Conservation (phyloP, 1,140 invertebrate species). For the Ylistrum balloti region DNA sequence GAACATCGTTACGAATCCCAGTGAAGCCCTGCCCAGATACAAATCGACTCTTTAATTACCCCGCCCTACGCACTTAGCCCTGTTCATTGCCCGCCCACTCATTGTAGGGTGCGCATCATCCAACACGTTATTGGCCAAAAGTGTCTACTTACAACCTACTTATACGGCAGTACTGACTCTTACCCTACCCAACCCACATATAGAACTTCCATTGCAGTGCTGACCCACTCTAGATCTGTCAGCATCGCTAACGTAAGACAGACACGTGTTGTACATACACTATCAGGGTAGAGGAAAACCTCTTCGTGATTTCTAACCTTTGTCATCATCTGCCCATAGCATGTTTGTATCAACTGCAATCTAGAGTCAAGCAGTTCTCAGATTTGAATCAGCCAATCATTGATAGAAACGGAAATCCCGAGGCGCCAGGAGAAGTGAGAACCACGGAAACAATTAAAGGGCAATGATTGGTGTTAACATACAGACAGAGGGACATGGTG, state of each 20-base stretch:
- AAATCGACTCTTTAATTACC: background rate
- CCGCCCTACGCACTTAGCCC: background rate
- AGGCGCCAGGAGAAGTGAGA: slow-evolving; percentile 30
- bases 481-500: background rate
- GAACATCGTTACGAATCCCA: background rate
- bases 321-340: slow-evolving; percentile 1
- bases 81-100: background rate
- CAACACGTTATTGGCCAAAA: background rate
- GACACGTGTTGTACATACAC: background rate
- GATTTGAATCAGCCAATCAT: slow-evolving; percentile 28
- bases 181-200: background rate
- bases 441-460: slow-evolving; percentile 38
- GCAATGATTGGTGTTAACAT: background rate
- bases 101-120: background rate
- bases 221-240: background rate
- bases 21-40: background rate
- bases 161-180: background rate
- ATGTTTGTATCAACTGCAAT: slow-evolving; percentile 20
- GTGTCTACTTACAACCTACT: background rate
- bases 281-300: background rate
- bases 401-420: slow-evolving; percentile 16
- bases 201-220: background rate
- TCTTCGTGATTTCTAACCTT: background rate
- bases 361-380: slow-evolving; percentile 15
- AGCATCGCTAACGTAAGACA: background rate